phyloP scores from a whole-genome alignment of 2,797 vertebrate species.

The Lophura swinhoii region DNA sequence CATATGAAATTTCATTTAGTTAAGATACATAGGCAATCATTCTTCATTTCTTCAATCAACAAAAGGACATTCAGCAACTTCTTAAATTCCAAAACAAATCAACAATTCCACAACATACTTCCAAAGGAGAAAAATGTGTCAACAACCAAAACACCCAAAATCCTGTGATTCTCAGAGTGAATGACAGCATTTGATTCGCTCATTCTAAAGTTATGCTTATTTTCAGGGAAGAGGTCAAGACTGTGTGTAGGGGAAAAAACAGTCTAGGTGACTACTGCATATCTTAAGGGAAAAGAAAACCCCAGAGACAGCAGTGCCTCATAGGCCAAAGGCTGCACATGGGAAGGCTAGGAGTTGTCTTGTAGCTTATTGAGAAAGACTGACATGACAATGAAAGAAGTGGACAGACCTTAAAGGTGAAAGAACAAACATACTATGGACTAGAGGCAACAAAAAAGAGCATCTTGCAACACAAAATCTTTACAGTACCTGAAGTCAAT shows the following conservation, averaged over 20 bases:
- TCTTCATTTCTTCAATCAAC: not conserved
- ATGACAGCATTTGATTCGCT: not conserved
- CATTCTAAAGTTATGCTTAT: not conserved
- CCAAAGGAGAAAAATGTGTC: not conserved
- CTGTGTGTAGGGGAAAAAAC: not conserved
- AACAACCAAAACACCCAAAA: not conserved
- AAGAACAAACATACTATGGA: not conserved
- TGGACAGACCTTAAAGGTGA: not conserved
- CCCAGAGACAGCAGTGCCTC: not conserved
- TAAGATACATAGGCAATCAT: not conserved
- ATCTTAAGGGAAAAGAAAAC: not conserved
- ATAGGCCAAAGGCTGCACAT: not conserved
- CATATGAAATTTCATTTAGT: not conserved
- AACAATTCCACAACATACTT: fast-evolving
- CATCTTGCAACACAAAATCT: not conserved
- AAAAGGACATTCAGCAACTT: not conserved
- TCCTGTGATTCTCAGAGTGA: not conserved
- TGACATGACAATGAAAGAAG: not conserved
- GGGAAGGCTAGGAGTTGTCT: not conserved
- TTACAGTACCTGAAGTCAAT: not conserved
- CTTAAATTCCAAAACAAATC: not conserved
- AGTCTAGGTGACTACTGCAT: not conserved
- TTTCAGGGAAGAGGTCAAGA: not conserved
- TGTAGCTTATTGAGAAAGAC: not conserved
- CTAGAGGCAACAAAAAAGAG: not conserved